phyloP scores from a whole-genome alignment of 2,888 invertebrate genomes.

The Malthinus flaveolus region DNA sequence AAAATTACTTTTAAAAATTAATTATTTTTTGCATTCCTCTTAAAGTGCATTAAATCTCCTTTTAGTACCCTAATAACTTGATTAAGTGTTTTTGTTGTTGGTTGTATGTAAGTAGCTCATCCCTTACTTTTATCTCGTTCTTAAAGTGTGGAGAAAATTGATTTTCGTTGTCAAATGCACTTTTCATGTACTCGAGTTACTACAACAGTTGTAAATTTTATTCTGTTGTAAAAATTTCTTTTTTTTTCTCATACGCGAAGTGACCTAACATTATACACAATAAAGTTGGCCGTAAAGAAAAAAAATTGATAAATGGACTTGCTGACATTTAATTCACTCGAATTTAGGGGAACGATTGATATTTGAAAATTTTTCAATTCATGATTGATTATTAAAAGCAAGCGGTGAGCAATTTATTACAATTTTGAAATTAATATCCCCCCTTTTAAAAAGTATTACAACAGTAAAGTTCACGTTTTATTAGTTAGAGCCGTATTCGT shows the following conservation, averaged over 20 bases:
- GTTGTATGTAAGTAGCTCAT: background rate
- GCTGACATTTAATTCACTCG: constrained; percentile 34
- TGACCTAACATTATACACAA: too few species aligned
- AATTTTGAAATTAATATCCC: too few species aligned
- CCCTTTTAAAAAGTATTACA: too few species aligned
- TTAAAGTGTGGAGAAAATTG: background rate
- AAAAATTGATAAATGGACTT: constrained; percentile 33
- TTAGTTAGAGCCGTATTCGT: too few species aligned
- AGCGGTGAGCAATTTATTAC: constrained; percentile 6
- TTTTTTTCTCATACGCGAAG: too few species aligned
- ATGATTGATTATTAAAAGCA: constrained; percentile 10
- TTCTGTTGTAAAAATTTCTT: too few species aligned
- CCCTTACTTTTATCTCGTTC: background rate
- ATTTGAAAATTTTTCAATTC: constrained; percentile 15
- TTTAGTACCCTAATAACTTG: constrained; percentile 11
- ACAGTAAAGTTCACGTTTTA: too few species aligned
- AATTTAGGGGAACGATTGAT: constrained; percentile 17
- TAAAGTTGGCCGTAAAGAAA: constrained; percentile 22
- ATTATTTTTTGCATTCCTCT: constrained; percentile 18
- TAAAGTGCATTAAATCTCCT: constrained; percentile 12
- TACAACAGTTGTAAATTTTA: background rate
- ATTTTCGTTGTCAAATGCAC: constrained; percentile 5
- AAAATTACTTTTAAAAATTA: constrained; percentile 26
- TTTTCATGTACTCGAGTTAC: background rate
- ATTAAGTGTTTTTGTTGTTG: constrained; percentile 17